Evolutionary conservation across 2,797 vertebrate species (phyloP), one percentile per base, ranked within the genome.

Genomic region (Threskiornis aethiopicus): DNA sequence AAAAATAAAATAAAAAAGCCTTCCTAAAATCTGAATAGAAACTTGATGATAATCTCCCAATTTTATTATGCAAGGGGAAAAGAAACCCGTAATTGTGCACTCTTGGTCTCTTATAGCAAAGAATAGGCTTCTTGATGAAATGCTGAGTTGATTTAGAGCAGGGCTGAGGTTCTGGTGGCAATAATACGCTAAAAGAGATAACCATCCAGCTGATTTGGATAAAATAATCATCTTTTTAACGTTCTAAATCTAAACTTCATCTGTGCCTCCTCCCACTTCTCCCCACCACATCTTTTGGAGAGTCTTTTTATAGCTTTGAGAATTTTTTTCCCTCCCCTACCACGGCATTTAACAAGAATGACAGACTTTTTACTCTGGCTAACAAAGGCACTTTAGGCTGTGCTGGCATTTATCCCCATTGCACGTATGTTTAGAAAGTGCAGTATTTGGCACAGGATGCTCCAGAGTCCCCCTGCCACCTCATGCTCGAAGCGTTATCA

Each of bases 1-100:
- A 96, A 97, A 96, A 97, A 97, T 95, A 97, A 98, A 92, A 96
- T 93, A 95, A 95, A 93, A 95, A 97, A 97, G 95, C 85, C 89
- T 97, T 92, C 95, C 89, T 93, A 97, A 97, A 97, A 96, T 96
- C 91, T 98, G 98, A 98, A 98, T 98, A 98, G 98, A 95, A 98
- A 97, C 97, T 97, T 98, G 97, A 98, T 98, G 97, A 98, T 98
- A 98, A 98, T 98, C 84, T 98, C 93, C 86, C 94, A 82, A 85
- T 97, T 97, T 97, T 95, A 97, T 97, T 97, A 97, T 96, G 70
- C 92, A 94, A 94, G 95, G 88, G 93, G 93, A 93, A 96, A 96
- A 97, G 97, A 97, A 98, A 96, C 89, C 96, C 76, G 13, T 97
- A 98, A 97, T 98, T 97, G 97, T 96, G 94, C 95, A 97, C 84